phyloP scores from a whole-genome alignment of 2,113 vertebrate species.

The Paradoxurus hermaphroditus region DNA sequence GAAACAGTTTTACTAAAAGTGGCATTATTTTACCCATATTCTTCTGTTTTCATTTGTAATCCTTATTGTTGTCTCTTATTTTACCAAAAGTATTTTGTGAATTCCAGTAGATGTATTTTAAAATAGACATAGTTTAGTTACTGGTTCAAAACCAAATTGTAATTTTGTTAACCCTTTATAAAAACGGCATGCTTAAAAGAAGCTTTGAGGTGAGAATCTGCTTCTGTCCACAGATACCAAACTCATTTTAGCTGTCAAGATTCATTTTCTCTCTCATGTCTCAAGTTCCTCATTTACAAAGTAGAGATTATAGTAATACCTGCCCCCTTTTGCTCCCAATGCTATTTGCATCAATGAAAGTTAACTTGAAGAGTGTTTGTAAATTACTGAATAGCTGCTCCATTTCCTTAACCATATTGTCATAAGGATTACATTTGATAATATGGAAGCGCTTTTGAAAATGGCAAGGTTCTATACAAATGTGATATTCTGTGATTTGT shows the following conservation, averaged over 20 bases:
- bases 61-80: neutral
- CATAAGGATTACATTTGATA: neutral
- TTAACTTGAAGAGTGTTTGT: neutral
- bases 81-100: neutral
- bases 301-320: neutral
- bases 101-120: neutral
- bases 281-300: neutral
- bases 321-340: neutral
- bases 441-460: neutral
- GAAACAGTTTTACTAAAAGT: neutral
- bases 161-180: neutral
- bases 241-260: conserved; percentile 25
- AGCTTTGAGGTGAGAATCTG: neutral
- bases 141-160: neutral
- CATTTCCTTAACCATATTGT: neutral
- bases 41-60: neutral
- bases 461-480: neutral
- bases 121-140: neutral
- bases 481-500: neutral
- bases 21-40: neutral
- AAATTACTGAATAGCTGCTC: neutral
- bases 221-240: neutral
- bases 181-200: neutral
- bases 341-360: neutral
- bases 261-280: neutral